Evolutionary conservation across 2,797 vertebrate species (phyloP).

Genomic region (Hyperoplus lanceolatus): DNA sequence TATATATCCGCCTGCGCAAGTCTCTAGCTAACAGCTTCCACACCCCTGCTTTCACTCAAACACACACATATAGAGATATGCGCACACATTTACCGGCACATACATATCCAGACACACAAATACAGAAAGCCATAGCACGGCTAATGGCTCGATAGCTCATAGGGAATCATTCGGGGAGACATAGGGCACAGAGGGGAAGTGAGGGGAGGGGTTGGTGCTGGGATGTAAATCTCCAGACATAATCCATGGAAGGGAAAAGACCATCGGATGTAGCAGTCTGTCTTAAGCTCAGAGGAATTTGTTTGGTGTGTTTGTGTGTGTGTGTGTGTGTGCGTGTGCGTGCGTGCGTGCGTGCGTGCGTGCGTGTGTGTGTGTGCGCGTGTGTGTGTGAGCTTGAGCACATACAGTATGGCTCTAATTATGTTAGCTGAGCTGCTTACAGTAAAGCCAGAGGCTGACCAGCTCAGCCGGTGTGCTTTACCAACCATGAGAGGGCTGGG

Average conservation of each 20-base stretch:
- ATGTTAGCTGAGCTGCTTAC: constrained; percentile 79
- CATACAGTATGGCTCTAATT: constrained; percentile 71
- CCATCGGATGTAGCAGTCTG: constrained; percentile 66
- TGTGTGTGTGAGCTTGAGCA: constrained; percentile 9
- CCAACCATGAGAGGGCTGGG: constrained; percentile 55
- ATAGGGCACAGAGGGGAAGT: constrained; percentile 28
- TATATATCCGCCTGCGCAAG: constrained; percentile 65
- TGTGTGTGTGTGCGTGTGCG: constrained; percentile 33
- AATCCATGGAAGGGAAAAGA: constrained; percentile 77
- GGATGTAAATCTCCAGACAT: constrained; percentile 76
- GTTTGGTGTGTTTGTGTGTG: constrained; percentile 51
- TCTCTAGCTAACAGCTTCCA: constrained; percentile 69
- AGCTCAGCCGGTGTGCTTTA: constrained; percentile 65
- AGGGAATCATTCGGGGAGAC: constrained; percentile 62
- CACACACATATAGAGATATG: constrained; percentile 35
- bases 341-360: constrained; percentile 6
- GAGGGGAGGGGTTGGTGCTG: neutral
- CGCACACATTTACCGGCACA: constrained; percentile 44
- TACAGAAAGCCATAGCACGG: constrained; percentile 34
- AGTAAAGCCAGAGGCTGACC: constrained; percentile 76
- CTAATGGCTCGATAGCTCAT: constrained; percentile 74
- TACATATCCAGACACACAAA: constrained; percentile 55
- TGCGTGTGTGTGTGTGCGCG: too few relatives aligned
- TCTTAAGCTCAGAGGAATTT: constrained; percentile 71
- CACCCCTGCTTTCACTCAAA: constrained; percentile 50